These are phyloP conservation scores for Nyctibius grandis DNA, from an alignment of 2,797 vertebrate genomes.

Conservation along the genomic window DNA sequence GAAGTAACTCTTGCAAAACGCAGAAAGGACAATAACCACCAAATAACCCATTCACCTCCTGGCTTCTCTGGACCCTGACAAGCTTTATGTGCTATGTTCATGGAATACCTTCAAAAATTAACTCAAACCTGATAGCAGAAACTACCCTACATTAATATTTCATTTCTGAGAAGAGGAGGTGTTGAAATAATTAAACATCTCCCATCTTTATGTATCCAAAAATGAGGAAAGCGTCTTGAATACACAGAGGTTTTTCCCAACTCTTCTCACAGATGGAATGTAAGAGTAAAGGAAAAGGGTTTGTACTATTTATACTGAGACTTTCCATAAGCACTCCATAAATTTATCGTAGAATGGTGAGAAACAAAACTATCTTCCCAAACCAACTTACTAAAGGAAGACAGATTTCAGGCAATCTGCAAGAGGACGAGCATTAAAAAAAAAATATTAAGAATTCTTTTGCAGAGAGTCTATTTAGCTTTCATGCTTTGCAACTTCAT, in stretches of 20 bases:
- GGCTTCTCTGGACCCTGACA: not conserved
- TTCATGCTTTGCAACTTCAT: not conserved
- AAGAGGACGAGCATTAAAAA: not conserved
- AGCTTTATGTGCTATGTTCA: not conserved
- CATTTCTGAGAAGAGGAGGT: rapidly evolving
- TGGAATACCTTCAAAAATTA: not conserved
- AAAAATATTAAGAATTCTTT: not conserved
- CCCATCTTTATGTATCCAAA: not conserved
- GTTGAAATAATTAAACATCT: not conserved
- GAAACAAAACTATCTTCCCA: not conserved
- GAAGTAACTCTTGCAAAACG: not conserved
- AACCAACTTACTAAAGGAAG: not conserved
- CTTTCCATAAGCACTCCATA: not conserved
- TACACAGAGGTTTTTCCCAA: not conserved
- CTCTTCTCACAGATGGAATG: not conserved
- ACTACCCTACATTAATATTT: not conserved
- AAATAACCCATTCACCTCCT: not conserved
- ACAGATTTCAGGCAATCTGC: not conserved
- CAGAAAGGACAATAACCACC: not conserved
- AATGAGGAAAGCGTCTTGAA: not conserved
- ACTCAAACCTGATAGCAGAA: not conserved
- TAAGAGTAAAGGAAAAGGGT: not conserved
- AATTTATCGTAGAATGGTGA: not conserved
- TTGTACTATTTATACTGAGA: not conserved
- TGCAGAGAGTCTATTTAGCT: not conserved